phyloP scores from a whole-genome alignment of 2,797 vertebrate genomes.

The Microctenopoma stevenorrisi region DNA sequence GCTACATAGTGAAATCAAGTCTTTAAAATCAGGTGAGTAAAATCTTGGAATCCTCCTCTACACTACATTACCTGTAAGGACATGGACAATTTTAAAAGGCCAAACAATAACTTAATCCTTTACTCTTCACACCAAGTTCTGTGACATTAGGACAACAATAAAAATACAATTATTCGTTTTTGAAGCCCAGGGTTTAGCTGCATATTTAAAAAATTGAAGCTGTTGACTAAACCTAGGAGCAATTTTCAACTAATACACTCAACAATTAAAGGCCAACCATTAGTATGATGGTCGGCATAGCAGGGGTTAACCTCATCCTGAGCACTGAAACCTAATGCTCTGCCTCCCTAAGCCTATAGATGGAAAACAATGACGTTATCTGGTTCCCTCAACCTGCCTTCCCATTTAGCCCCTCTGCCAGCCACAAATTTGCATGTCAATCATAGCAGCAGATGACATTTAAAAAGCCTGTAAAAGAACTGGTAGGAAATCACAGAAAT shows the following conservation, averaged over 20 bases:
- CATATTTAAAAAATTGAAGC: constrained; percentile 10
- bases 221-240: constrained; percentile 9
- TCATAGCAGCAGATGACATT: constrained; percentile 80
- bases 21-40: too few species aligned
- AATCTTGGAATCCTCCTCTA: too few species aligned
- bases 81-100: too few species aligned
- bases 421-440: constrained; percentile 83
- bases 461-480: constrained; percentile 80
- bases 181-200: not conserved
- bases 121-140: too few species aligned
- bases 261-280: constrained; percentile 20
- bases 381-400: constrained; percentile 74
- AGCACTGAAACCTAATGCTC: constrained; percentile 50
- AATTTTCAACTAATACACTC: not conserved
- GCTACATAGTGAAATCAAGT: too few species aligned
- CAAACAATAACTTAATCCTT: too few species aligned
- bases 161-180: not conserved
- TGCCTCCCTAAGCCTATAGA: constrained; percentile 69
- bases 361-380: constrained; percentile 82
- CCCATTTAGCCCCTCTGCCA: constrained; percentile 74
- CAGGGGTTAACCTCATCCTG: constrained; percentile 69
- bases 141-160: not conserved
- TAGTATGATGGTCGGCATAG: constrained; percentile 14
- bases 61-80: not conserved
- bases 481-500: constrained; percentile 80